Evolutionary conservation across 35 echinoderm and acorn worm genomes (phyloP).

Genomic region (Heliocidaris tuberculata): DNA sequence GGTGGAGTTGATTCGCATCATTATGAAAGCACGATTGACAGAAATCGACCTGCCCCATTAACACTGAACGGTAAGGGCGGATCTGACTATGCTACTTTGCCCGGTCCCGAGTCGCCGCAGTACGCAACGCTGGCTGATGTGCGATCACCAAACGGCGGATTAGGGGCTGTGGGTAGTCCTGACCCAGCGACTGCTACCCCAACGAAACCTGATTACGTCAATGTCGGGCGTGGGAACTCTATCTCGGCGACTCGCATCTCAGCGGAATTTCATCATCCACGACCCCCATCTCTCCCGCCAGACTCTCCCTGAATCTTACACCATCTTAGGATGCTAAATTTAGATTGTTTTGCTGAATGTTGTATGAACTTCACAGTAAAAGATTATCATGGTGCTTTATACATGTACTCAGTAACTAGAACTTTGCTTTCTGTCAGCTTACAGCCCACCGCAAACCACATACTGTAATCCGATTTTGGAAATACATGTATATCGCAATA

Average conservation of each 20-base stretch:
- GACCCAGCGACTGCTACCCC: background rate
- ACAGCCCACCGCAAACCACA: too few species aligned
- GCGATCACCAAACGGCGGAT: background rate
- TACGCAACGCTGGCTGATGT: background rate
- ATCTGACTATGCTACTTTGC: background rate
- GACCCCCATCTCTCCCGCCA: constrained; percentile 9
- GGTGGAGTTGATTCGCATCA: background rate
- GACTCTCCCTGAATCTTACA: background rate
- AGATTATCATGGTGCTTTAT: background rate
- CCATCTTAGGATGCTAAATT: background rate
- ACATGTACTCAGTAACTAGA: background rate
- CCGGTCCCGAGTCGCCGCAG: constrained; percentile 14
- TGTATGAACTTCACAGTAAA: background rate
- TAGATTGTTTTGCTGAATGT: background rate
- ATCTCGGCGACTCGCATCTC: background rate
- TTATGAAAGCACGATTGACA: background rate
- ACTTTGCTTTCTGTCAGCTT: background rate
- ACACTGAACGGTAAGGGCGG: background rate
- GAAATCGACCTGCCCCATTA: constrained; percentile 21
- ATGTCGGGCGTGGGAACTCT: background rate
- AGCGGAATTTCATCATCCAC: background rate
- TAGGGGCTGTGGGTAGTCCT: background rate
- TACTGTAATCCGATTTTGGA: too few species aligned
- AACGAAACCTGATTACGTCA: background rate
- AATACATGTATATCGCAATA: too few species aligned